These are phyloP conservation scores for Oryzias sinensis DNA, from an alignment of 2,797 vertebrate genomes.

Conservation along the genomic window DNA sequence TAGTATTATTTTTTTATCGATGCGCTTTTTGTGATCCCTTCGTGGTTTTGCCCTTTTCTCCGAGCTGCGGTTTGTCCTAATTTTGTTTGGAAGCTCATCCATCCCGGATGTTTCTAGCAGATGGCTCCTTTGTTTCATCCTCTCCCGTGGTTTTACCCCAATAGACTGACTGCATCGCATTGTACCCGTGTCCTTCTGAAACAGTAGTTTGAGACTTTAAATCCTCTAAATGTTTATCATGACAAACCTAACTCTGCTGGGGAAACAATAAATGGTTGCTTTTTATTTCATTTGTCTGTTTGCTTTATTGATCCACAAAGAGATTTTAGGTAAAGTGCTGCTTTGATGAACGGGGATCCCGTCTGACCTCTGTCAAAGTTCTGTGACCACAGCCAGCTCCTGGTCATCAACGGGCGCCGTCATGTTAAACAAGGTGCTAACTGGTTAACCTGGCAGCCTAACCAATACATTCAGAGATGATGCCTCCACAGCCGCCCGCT, in stretches of 20 bases:
- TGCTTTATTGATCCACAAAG: background rate
- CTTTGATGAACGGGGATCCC: constrained; percentile 6
- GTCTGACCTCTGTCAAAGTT: constrained; percentile 7
- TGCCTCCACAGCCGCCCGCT: constrained; percentile 32
- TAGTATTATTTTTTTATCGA: constrained; percentile 8
- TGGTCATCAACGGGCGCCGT: constrained; percentile 29
- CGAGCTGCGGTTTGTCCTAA: constrained; percentile 32
- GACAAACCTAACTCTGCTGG: constrained; percentile 56
- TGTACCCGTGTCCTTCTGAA: constrained; percentile 76
- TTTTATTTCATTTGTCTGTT: constrained; percentile 52
- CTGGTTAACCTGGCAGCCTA: constrained; percentile 65
- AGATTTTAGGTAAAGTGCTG: background rate
- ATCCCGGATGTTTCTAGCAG: constrained; percentile 16
- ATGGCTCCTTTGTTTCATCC: constrained; percentile 40
- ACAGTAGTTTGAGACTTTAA: constrained; percentile 50
- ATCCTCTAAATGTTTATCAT: constrained; percentile 71
- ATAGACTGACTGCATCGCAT: constrained; percentile 51
- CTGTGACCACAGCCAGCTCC: constrained; percentile 11
- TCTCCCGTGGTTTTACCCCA: constrained; percentile 48
- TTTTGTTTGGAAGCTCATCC: constrained; percentile 37
- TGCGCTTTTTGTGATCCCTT: constrained; percentile 20
- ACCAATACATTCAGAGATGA: constrained; percentile 53
- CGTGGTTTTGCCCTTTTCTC: constrained; percentile 54
- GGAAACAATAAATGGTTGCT: constrained; percentile 76
- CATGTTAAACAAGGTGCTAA: constrained; percentile 71